phyloP scores from a whole-genome alignment of 2,888 invertebrate genomes.

The Smittia sp. region DNA sequence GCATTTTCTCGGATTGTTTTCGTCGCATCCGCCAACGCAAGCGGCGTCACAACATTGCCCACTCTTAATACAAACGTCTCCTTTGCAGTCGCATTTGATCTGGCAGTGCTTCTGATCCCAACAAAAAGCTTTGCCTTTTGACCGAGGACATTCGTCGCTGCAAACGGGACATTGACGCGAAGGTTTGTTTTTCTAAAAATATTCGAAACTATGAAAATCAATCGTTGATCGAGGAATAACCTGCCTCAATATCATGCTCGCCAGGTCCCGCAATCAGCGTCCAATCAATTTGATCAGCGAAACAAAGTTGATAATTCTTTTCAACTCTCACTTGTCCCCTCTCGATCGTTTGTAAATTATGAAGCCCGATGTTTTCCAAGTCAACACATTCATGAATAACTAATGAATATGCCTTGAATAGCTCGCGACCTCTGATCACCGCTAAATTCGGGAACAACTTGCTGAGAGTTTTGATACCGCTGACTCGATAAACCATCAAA shows the following conservation, averaged over 20 bases:
- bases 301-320: slow-evolving; percentile 89
- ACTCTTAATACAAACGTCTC: slow-evolving; percentile 43
- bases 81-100: slow-evolving; percentile 51
- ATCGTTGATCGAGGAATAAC: too few relatives aligned
- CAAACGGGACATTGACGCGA: slow-evolving; percentile 66
- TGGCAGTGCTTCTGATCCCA: slow-evolving; percentile 81
- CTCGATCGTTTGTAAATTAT: slow-evolving; percentile 67
- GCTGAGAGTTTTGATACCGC: slow-evolving; percentile 76
- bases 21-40: slow-evolving; percentile 85
- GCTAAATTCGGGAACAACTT: slow-evolving; percentile 89
- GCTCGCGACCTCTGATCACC: slow-evolving; percentile 83
- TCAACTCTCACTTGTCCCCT: too few relatives aligned
- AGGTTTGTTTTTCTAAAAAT: slow-evolving; percentile 61
- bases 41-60: slow-evolving; percentile 72
- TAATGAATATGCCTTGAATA: slow-evolving; percentile 83
- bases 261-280: slow-evolving; percentile 58
- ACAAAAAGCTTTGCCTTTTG: slow-evolving; percentile 57
- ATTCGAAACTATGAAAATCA: slow-evolving; percentile 44
- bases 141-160: slow-evolving; percentile 52
- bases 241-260: slow-evolving; percentile 60
- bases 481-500: slow-evolving; percentile 77
- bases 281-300: slow-evolving; percentile 91
- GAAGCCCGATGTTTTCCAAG: slow-evolving; percentile 77
- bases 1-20: slow-evolving; percentile 63
- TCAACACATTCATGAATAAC: slow-evolving; percentile 79